Evolutionary conservation across 2,113 vertebrate genomes (phyloP).

Genomic region (Colinus virginianus): DNA sequence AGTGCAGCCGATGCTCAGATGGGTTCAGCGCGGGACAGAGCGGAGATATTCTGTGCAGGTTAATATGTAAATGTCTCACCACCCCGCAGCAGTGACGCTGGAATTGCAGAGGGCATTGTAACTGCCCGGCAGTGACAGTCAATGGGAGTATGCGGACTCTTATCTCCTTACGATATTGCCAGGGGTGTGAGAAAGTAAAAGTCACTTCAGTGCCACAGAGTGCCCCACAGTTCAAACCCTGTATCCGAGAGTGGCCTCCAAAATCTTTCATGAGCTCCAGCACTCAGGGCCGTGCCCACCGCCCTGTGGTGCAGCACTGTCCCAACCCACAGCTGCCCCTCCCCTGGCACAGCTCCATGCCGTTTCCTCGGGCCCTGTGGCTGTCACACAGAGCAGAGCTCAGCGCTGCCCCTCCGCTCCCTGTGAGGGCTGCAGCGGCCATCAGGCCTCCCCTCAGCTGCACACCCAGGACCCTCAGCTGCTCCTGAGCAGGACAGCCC

Average conservation of each 20-base stretch:
- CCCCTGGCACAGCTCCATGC: too few species aligned
- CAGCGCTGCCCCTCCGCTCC: too few species aligned
- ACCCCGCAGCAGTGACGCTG: fast-evolving
- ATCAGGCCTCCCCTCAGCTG: too few species aligned
- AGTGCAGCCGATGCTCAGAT: fast-evolving
- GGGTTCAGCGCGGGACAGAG: not conserved
- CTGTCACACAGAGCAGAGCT: too few species aligned
- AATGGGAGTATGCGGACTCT: not conserved
- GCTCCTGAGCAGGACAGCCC: too few species aligned
- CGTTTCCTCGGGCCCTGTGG: too few species aligned
- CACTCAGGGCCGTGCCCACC: not conserved
- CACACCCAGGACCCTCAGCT: too few species aligned
- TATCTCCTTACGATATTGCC: fast-evolving
- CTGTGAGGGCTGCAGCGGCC: too few species aligned
- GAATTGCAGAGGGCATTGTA: not conserved
- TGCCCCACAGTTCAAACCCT: not conserved
- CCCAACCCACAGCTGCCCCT: too few species aligned
- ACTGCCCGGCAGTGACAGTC: fast-evolving
- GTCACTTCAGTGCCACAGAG: fast-evolving
- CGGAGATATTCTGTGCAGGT: not conserved
- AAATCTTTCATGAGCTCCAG: not conserved
- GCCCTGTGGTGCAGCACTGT: too few species aligned
- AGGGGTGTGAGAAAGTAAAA: fast-evolving
- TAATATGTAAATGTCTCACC: not conserved
- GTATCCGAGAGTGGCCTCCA: not conserved